Conservation (phyloP, 2,797 vertebrate genomes). For the Dipus sagitta region DNA sequence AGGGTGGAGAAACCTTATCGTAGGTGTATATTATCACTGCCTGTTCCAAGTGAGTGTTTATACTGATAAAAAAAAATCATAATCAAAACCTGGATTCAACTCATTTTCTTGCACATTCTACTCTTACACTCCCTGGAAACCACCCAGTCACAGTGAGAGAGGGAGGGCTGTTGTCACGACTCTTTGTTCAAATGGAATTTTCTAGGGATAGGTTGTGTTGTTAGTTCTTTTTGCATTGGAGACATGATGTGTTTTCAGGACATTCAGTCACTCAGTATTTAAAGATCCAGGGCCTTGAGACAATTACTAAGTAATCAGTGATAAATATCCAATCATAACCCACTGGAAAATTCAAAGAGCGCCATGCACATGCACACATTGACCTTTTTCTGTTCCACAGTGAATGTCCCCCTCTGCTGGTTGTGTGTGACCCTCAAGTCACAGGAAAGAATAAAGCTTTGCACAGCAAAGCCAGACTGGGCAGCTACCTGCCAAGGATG, state of each 20-base stretch:
- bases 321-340: not conserved
- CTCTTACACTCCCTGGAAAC: not conserved
- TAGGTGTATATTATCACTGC: no score
- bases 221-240: not conserved
- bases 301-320: not conserved
- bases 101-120: not conserved
- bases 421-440: constrained; percentile 48
- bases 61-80: not conserved
- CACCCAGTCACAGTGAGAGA: not conserved
- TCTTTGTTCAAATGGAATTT: not conserved
- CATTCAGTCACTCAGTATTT: not conserved
- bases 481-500: constrained; percentile 8
- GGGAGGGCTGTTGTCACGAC: not conserved
- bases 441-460: constrained; percentile 15
- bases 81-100: not conserved
- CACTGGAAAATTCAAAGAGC: not conserved
- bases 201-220: not conserved
- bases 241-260: not conserved
- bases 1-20: not conserved
- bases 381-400: not conserved
- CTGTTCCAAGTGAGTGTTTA: not conserved
- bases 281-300: not conserved
- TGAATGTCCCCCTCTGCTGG: not conserved
- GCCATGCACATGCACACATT: not conserved
- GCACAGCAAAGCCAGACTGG: not conserved